Percentiles rank a stretch among this genome's conserved stretches.
Conservation (phyloP, 2,888 invertebrate species). For the Pheosia tremula region DNA sequence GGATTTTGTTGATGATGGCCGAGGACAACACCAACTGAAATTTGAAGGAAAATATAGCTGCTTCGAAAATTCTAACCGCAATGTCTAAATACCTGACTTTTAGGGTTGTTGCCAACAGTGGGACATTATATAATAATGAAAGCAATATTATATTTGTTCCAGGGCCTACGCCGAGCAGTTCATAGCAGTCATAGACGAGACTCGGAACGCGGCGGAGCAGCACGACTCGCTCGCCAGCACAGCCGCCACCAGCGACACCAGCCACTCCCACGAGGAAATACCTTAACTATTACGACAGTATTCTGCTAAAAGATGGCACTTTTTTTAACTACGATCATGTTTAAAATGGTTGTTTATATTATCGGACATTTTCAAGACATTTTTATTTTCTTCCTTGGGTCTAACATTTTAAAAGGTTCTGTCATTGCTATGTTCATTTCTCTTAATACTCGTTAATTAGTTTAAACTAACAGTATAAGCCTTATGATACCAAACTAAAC, state of each 20-base stretch:
- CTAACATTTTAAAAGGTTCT: too few relatives aligned
- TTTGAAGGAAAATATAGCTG: too few relatives aligned
- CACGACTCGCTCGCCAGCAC: conserved; percentile 75
- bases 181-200: conserved; percentile 86
- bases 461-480: conserved; percentile 34
- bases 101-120: too few relatives aligned
- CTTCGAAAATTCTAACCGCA: too few relatives aligned
- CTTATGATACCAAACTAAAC: conserved; percentile 59
- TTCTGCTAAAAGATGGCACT: neutral
- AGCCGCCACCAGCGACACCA: conserved; percentile 63
- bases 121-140: too few relatives aligned
- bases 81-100: too few relatives aligned
- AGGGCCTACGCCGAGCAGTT: conserved; percentile 87
- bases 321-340: neutral
- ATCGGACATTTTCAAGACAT: neutral
- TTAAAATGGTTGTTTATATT: neutral
- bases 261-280: conserved; percentile 39
- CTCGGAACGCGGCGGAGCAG: conserved; percentile 73
- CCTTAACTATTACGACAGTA: conserved; percentile 18
- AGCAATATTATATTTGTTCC: conserved; percentile 26
- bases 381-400: neutral
- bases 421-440: neutral
- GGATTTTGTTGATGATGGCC: too few relatives aligned
- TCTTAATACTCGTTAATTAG: conserved; percentile 38
- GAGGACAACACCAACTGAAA: too few relatives aligned